phyloP scores from a whole-genome alignment of 2,113 vertebrate genomes.

The Nesogale talazaci region DNA sequence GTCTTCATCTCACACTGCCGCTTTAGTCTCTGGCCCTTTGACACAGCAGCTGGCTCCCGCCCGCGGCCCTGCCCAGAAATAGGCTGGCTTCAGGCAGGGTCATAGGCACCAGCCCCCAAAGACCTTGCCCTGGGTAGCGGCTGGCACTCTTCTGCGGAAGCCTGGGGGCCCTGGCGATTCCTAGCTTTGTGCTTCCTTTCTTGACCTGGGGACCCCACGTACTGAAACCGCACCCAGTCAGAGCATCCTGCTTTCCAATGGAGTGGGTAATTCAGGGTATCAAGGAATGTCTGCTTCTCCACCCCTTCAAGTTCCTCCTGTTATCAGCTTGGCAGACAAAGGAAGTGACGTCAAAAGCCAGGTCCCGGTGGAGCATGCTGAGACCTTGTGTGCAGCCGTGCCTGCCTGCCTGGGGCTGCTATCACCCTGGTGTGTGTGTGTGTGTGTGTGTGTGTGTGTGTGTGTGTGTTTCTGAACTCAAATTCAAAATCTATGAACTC shows the following conservation, averaged over 20 bases:
- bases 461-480: neutral
- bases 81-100: slow-evolving; percentile 87
- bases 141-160: slow-evolving; percentile 66
- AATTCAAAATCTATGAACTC: slow-evolving; percentile 17
- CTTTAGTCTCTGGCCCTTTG: slow-evolving; percentile 90
- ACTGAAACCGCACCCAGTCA: slow-evolving; percentile 36
- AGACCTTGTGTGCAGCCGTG: too few species aligned
- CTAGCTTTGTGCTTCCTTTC: slow-evolving; percentile 60
- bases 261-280: slow-evolving; percentile 57
- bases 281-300: slow-evolving; percentile 78
- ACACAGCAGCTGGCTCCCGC: slow-evolving; percentile 87
- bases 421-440: too few species aligned
- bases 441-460: too few species aligned
- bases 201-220: neutral
- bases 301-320: slow-evolving; percentile 79
- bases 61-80: slow-evolving; percentile 82
- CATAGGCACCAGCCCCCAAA: slow-evolving; percentile 88
- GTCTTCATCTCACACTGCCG: slow-evolving; percentile 85
- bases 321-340: slow-evolving; percentile 45
- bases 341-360: slow-evolving; percentile 78
- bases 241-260: neutral
- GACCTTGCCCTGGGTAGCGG: slow-evolving; percentile 82
- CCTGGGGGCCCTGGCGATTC: slow-evolving; percentile 77
- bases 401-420: too few species aligned
- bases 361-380: slow-evolving; percentile 60